These are phyloP conservation scores for Tragopan temminckii DNA, from an alignment of 2,797 vertebrate genomes.

Conservation along the genomic window DNA sequence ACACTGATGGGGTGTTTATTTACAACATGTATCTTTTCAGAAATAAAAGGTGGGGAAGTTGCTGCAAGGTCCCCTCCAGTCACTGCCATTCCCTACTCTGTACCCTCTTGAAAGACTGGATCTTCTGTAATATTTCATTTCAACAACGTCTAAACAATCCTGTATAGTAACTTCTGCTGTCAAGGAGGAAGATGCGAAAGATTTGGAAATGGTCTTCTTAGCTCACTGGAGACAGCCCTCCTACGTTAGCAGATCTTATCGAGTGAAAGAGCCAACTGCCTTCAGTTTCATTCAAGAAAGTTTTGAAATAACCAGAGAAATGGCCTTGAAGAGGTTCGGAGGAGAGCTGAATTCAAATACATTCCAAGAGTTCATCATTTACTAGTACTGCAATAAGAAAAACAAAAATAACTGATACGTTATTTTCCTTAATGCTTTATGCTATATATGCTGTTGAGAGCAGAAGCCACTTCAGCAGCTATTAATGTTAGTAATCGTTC, in stretches of 20 bases:
- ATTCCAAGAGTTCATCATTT: background rate
- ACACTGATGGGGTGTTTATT: background rate
- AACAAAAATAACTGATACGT: background rate
- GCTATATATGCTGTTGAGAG: background rate
- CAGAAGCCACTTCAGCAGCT: slow-evolving; percentile 21
- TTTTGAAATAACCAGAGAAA: slow-evolving; percentile 51
- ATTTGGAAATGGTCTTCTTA: slow-evolving; percentile 68
- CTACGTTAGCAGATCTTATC: slow-evolving; percentile 53
- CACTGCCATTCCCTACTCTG: background rate
- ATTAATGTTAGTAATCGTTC: slow-evolving; percentile 41
- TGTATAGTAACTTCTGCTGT: slow-evolving; percentile 34
- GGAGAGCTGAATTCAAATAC: background rate
- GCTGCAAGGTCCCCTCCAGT: background rate
- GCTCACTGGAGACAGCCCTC: slow-evolving; percentile 67
- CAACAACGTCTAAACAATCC: slow-evolving; percentile 7
- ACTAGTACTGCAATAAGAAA: slow-evolving; percentile 28
- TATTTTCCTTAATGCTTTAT: slow-evolving; percentile 21
- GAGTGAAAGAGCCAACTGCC: slow-evolving; percentile 55
- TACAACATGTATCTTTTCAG: background rate
- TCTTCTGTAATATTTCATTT: slow-evolving; percentile 32
- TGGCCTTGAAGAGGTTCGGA: background rate
- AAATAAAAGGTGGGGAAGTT: background rate
- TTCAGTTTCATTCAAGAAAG: slow-evolving; percentile 68
- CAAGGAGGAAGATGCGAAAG: slow-evolving; percentile 47
- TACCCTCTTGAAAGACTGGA: background rate